These are phyloP conservation scores for Porites rus DNA, from an alignment of 92 coral and sea anemone species.

Conservation along the genomic window DNA sequence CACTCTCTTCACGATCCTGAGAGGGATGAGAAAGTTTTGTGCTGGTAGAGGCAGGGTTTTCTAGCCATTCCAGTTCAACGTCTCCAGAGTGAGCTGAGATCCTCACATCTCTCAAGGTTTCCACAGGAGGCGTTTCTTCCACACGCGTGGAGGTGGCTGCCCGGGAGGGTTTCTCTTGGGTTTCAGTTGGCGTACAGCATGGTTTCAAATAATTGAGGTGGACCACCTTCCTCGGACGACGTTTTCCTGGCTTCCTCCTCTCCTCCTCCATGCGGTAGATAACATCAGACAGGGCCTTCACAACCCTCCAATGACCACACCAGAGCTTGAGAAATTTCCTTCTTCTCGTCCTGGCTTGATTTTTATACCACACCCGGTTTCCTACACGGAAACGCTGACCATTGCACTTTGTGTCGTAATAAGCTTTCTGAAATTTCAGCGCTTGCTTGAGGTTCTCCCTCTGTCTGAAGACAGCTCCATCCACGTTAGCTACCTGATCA, in stretches of 20 bases:
- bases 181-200: constrained; percentile 22
- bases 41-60: constrained; percentile 6
- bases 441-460: constrained; percentile 34
- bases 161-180: constrained; percentile 5
- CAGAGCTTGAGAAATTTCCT: constrained; percentile 32
- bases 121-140: background rate
- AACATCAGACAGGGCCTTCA: constrained; percentile 49
- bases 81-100: background rate
- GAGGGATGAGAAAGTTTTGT: background rate
- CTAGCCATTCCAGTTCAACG: constrained; percentile 34
- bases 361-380: constrained; percentile 49
- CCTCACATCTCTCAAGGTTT: background rate
- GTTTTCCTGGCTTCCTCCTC: constrained; percentile 34
- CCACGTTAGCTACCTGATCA: constrained; percentile 34
- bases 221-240: constrained; percentile 38
- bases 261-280: constrained; percentile 45
- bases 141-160: background rate
- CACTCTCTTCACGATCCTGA: background rate
- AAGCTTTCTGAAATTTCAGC: constrained; percentile 25
- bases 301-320: constrained; percentile 47
- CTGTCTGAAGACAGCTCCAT: constrained; percentile 42
- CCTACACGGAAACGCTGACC: constrained; percentile 38
- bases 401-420: constrained; percentile 41
- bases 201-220: constrained; percentile 46
- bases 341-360: constrained; percentile 25